Conservation (phyloP, 2,797 vertebrate genomes). For the Australoheros facetus region DNA sequence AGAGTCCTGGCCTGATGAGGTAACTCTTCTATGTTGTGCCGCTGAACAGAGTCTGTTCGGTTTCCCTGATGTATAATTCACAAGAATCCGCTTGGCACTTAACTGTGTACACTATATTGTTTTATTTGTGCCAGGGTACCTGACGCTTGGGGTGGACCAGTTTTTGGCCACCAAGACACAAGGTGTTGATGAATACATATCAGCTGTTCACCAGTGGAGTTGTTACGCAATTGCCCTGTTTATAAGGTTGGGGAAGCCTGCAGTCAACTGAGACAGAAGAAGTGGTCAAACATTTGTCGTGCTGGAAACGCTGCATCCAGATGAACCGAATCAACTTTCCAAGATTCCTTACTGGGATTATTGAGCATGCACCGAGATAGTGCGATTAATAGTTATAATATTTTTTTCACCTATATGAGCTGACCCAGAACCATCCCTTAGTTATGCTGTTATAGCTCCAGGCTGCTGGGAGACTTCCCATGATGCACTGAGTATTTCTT, state of each 20-base stretch:
- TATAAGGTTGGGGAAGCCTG: not conserved
- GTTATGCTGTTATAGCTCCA: not conserved
- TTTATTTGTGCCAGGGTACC: not conserved
- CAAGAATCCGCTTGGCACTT: not conserved
- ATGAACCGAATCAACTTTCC: not conserved
- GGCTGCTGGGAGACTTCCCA: not conserved
- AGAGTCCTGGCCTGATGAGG: not conserved
- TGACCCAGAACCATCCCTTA: not conserved
- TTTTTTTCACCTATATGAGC: too few species aligned
- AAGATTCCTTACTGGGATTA: too few species aligned
- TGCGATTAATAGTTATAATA: too few species aligned
- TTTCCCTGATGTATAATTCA: not conserved
- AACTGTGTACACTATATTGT: not conserved
- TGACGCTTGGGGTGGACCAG: not conserved
- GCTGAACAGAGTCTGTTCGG: not conserved
- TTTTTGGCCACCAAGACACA: not conserved
- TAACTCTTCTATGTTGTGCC: too few species aligned
- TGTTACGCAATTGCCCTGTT: too few species aligned
- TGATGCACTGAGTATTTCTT: not conserved
- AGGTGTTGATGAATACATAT: not conserved
- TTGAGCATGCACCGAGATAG: too few species aligned
- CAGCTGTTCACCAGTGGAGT: not conserved
- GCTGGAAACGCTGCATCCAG: not conserved
- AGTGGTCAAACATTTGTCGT: not conserved
- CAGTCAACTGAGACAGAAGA: not conserved